Percentiles rank a stretch among this genome's conserved stretches.
Conservation (phyloP, 1,140 invertebrate genomes). For the Streblospio benedicti region DNA sequence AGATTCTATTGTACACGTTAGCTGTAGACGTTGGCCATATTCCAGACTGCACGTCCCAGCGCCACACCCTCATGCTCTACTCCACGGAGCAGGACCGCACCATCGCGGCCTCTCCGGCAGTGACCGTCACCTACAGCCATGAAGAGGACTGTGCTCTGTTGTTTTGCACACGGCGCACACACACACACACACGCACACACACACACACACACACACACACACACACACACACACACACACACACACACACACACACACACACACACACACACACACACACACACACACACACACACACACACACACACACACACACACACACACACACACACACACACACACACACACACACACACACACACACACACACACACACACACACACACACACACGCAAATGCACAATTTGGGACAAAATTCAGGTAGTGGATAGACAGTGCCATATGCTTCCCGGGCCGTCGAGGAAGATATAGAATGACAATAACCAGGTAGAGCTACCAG, state of each 20-base stretch:
- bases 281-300: neutral
- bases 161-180: no score
- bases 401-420: neutral
- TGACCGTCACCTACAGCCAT: neutral
- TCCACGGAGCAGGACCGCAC: no score
- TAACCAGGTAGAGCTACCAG: neutral
- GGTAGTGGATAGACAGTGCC: neutral
- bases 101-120: no score
- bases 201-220: no score
- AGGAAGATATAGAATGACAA: neutral
- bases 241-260: slow-evolving; percentile 9
- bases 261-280: slow-evolving; percentile 2
- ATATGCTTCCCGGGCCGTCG: neutral
- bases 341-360: slow-evolving; percentile 2
- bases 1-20: no score
- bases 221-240: slow-evolving; percentile 3
- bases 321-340: neutral
- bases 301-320: slow-evolving; percentile 3
- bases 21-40: no score
- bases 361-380: slow-evolving; percentile 1
- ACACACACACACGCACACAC: no score
- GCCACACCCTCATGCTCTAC: no score
- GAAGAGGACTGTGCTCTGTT: neutral
- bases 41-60: no score
- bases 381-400: neutral